Conservation (phyloP, 2,797 vertebrate genomes). For the Enteromius fasciolatus region DNA sequence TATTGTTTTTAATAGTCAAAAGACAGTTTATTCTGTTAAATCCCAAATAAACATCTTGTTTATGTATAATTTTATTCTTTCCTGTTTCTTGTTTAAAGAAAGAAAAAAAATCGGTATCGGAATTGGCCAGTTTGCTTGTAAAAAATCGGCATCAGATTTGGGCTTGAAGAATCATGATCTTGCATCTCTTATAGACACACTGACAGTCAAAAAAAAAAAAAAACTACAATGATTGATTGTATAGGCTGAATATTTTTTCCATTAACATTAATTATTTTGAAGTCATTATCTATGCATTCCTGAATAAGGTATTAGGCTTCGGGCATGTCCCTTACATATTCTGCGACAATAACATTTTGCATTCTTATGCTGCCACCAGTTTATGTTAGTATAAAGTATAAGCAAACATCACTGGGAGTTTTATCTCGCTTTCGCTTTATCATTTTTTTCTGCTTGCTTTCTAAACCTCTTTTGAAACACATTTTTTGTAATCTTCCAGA, state of each 20-base stretch:
- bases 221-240: neutral
- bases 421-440: neutral
- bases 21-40: too few relatives aligned
- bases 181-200: too few relatives aligned
- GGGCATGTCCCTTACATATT: neutral
- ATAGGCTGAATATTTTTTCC: neutral
- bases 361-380: neutral
- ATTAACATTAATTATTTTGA: neutral
- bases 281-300: neutral
- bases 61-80: too few relatives aligned
- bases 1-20: too few relatives aligned
- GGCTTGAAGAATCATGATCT: too few relatives aligned
- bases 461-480: neutral
- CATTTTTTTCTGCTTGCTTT: neutral
- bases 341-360: neutral
- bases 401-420: conserved; percentile 21
- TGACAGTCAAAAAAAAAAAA: too few relatives aligned
- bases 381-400: neutral
- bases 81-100: too few relatives aligned
- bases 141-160: too few relatives aligned
- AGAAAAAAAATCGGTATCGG: too few relatives aligned
- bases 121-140: too few relatives aligned
- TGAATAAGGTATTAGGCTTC: neutral
- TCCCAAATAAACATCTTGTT: too few relatives aligned
- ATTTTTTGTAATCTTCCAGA: neutral